Percentiles rank a stretch among this genome's conserved stretches.
phyloP scores from a whole-genome alignment of 2,888 invertebrate genomes.

The Tyria jacobaeae region DNA sequence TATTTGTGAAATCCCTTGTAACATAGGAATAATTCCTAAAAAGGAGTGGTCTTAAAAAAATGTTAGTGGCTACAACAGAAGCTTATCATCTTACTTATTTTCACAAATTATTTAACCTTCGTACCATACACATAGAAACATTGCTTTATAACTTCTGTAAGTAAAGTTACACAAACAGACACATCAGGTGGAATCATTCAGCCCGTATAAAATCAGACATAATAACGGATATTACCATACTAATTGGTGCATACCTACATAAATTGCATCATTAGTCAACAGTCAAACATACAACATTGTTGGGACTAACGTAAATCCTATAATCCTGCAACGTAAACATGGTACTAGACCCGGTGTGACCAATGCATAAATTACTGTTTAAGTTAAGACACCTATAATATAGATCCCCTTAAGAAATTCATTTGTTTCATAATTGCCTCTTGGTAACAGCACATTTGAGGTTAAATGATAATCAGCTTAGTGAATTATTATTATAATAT shows the following conservation, averaged over 20 bases:
- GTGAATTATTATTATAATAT: too few species aligned
- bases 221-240: slow-evolving; percentile 55
- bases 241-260: slow-evolving; percentile 47
- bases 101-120: slow-evolving; percentile 3
- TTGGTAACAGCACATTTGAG: not conserved
- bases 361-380: slow-evolving; percentile 5
- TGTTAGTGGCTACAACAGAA: too few species aligned
- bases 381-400: not conserved
- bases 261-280: slow-evolving; percentile 41
- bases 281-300: slow-evolving; percentile 32
- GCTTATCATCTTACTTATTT: too few species aligned
- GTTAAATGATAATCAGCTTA: too few species aligned
- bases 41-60: too few species aligned
- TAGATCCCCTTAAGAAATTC: not conserved
- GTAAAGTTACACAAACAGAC: slow-evolving; percentile 4
- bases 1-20: too few species aligned
- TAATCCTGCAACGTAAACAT: slow-evolving; percentile 7
- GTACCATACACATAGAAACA: too few species aligned
- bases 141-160: slow-evolving; percentile 5
- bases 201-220: slow-evolving; percentile 23
- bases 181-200: slow-evolving; percentile 7
- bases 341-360: slow-evolving; percentile 5
- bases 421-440: not conserved
- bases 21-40: too few species aligned
- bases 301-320: slow-evolving; percentile 12